These are phyloP conservation scores for Sciurus niger DNA, from an alignment of 2,113 vertebrate genomes.

Conservation along the genomic window DNA sequence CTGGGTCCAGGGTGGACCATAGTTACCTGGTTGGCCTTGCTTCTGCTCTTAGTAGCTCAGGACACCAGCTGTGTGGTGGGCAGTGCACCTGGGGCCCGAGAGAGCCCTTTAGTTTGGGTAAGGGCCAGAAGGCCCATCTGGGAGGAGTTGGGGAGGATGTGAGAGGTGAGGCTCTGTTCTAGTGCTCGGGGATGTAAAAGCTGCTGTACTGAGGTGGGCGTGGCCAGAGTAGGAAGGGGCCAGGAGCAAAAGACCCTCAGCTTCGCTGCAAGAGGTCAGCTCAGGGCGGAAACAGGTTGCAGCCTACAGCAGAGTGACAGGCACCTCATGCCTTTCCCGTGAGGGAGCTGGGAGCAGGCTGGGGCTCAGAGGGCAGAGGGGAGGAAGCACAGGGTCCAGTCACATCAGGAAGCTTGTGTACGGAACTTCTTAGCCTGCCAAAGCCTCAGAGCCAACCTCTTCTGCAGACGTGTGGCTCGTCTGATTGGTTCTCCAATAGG, in stretches of 20 bases:
- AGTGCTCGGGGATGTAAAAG: not conserved
- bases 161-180: not conserved
- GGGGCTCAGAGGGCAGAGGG: too few relatives aligned
- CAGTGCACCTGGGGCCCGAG: not conserved
- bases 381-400: not conserved
- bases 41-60: too few relatives aligned
- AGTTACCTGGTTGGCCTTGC: not conserved
- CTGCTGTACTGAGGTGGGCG: not conserved
- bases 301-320: too few relatives aligned
- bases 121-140: not conserved
- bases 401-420: rapidly evolving
- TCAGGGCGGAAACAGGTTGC: not conserved
- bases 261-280: not conserved
- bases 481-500: not conserved
- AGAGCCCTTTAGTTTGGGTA: not conserved
- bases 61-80: rapidly evolving
- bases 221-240: not conserved
- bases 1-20: not conserved
- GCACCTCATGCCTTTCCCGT: not conserved
- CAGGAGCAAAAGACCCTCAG: not conserved
- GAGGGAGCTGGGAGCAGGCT: rapidly evolving
- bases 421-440: not conserved
- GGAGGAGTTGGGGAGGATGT: not conserved
- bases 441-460: rapidly evolving
- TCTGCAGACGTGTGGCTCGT: not conserved